phyloP scores from a whole-genome alignment of 1,140 invertebrate species.

The Neodiprion virginianus region DNA sequence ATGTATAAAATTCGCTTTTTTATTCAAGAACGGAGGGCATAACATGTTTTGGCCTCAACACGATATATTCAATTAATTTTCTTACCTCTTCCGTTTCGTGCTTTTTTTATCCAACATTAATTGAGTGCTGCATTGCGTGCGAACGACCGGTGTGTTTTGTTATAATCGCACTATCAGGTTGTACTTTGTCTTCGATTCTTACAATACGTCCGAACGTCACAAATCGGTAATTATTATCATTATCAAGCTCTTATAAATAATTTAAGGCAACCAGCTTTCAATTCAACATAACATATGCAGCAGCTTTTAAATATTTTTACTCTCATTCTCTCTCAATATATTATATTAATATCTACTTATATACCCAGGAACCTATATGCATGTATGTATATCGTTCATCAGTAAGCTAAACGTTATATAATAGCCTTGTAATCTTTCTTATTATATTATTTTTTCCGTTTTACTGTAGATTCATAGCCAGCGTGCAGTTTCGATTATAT shows the following conservation, averaged over 20 bases:
- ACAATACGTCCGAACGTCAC: no score
- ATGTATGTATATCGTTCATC: no score
- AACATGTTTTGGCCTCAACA: background rate
- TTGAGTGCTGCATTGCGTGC: no score
- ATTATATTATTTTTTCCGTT: background rate
- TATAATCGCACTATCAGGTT: no score
- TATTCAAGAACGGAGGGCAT: background rate
- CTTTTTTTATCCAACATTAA: background rate
- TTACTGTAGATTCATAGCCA: background rate
- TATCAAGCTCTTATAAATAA: background rate
- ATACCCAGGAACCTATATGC: background rate
- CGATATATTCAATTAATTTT: background rate
- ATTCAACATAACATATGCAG: background rate
- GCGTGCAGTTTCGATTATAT: background rate
- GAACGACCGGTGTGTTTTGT: no score
- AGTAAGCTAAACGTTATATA: background rate
- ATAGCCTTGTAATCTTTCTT: background rate
- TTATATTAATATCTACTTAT: background rate
- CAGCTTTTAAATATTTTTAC: background rate
- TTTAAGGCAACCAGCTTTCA: background rate
- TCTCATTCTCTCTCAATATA: background rate
- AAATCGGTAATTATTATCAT: background rate
- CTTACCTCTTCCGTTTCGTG: background rate
- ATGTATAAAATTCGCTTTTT: slow-evolving; percentile 3
- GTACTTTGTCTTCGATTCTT: no score